Conservation (phyloP, 92 coral and sea anemone genomes). For the Galaxea fascicularis region DNA sequence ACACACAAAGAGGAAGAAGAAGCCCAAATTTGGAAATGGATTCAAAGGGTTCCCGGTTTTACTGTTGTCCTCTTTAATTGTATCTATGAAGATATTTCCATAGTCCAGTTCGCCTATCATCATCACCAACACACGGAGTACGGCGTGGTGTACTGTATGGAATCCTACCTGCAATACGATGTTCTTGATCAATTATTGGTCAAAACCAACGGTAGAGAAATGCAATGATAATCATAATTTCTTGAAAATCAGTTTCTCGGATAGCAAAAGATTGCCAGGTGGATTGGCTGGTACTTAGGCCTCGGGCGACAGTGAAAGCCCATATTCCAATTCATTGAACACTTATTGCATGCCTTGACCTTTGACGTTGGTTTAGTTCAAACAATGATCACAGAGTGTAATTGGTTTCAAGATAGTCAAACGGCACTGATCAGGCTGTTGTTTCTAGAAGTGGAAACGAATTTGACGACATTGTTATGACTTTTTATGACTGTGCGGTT, state of each 20-base stretch:
- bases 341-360: too few species aligned
- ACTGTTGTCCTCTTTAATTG: slow-evolving; percentile 18
- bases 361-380: too few species aligned
- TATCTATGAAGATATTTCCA: slow-evolving; percentile 61
- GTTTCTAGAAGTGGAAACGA: background rate
- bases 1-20: slow-evolving; percentile 68
- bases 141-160: slow-evolving; percentile 28
- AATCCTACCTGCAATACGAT: slow-evolving; percentile 22
- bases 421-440: too few species aligned
- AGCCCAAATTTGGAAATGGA: slow-evolving; percentile 77
- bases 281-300: too few species aligned
- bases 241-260: too few species aligned
- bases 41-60: slow-evolving; percentile 55
- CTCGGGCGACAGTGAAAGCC: too few species aligned
- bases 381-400: too few species aligned
- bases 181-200: background rate
- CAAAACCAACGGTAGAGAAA: background rate
- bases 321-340: too few species aligned
- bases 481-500: background rate
- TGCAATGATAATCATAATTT: too few species aligned
- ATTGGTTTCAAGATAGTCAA: too few species aligned
- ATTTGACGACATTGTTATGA: background rate
- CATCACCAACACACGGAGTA: slow-evolving; percentile 71
- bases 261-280: too few species aligned
- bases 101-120: slow-evolving; percentile 90